Conservation (phyloP, 2,888 invertebrate species). For the Campoplex nolae region DNA sequence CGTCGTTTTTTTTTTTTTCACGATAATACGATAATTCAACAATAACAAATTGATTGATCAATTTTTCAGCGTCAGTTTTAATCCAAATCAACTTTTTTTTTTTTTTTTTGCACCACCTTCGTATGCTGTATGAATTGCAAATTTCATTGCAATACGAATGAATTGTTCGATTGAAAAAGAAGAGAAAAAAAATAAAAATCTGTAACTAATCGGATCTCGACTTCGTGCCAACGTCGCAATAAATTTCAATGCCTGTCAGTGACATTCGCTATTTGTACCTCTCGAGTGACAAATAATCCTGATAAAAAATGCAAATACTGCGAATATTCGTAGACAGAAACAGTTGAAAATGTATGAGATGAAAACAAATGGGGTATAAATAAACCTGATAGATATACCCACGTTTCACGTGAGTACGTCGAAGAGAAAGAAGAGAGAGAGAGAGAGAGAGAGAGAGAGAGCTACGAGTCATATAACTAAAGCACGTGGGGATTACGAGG, state of each 20-base stretch:
- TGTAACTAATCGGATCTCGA: not conserved
- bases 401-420: not conserved
- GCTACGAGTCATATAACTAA: not conserved
- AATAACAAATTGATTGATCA: not conserved
- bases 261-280: not conserved
- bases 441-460: not conserved
- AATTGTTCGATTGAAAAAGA: too few relatives aligned
- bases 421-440: not conserved
- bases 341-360: not conserved
- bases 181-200: too few relatives aligned
- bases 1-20: not conserved
- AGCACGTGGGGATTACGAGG: constrained; percentile 13
- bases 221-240: not conserved
- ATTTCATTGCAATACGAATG: not conserved
- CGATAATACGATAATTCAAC: not conserved
- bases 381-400: not conserved
- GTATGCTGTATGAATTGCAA: not conserved
- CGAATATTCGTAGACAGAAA: not conserved
- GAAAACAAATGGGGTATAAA: not conserved
- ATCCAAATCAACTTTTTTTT: not conserved
- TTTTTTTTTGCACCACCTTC: not conserved
- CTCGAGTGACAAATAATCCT: not conserved
- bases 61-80: not conserved
- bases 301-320: not conserved
- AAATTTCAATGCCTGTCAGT: not conserved